Base-by-base conservation (phyloP, 2,888 invertebrate species). In the Gryllus longicercus region DNA sequence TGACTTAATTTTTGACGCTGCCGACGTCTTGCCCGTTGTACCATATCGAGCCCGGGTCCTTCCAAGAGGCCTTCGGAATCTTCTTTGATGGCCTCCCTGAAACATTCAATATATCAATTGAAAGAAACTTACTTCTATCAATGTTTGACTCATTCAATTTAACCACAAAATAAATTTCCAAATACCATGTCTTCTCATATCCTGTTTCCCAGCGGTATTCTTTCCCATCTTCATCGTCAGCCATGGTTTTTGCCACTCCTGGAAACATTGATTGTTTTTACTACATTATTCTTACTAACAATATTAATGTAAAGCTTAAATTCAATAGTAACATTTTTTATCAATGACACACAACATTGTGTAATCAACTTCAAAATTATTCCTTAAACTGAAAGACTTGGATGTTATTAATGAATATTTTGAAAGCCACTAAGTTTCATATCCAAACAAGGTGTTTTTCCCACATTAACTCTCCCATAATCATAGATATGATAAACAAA, bases 151-250 rank as follows among this genome's bases (percentile, higher is more conserved):
- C 63, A 63, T n/a, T 18, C 4, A 63, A 63, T 63, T 63, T 5
- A 63, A 63, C 14, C 63, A 18, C n/a, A 14, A 18, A 8, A 18
- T 63, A 63, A 63, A 63, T 63, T 63, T 49, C 14, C 16, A 82
- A 86, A 88, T 88, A 95, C 96, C 96, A 96, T 86, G 96, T 96
- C 88, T 96, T 96, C 86, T 97, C 97, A 87, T 97, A 97, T 84
- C 96, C 97, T 79, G 96, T 96, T 87, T 97, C 96, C 97, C 97
- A 97, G 79, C 96, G 92, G 86, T 97, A 97, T 86, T 96, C 96
- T 85, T 95, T 96, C 50, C 92, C 90, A 77, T 94, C 95, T 82
- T 95, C 95, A 82, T 95, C 95, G 82, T 95, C 95, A 77, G 91
- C 93, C 93, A 94, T 94, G 81, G 21, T 79, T 23, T 50, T 75